Base-by-base conservation (phyloP, 1,140 invertebrate genomes). In the Drosophila arizonae region DNA sequence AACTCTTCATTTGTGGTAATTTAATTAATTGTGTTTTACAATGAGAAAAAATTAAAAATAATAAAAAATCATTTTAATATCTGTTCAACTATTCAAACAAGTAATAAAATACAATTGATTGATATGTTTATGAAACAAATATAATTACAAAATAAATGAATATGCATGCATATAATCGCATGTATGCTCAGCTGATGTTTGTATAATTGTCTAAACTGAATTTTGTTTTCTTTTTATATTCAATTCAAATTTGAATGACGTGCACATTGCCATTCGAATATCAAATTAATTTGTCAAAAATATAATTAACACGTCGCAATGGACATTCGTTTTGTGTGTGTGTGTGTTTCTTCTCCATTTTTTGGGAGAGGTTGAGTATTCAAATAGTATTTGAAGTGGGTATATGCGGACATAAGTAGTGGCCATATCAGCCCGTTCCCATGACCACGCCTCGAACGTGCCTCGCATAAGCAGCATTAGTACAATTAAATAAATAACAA, bases 281-380 rank as follows among this genome's bases (percentile, higher is more conserved):
- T 76, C 41, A 52, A 76, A 72, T 65, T 62, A 72, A 66, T 61
- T 72, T 76, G 50, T 76, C 56, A 66, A 66, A 65, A 72, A 72
- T 72, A 55, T 48, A 72, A 72, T 72, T 72, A 67, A 60, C 70
- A 72, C 70, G 63, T 72, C 55, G 39, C 46, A 55, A 67, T 17
- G 46, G 46, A 15, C 30, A 24, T 36, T 36, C 26, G 30, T 33
- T 33, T 33, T 33, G 33, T 33, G 17, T 17, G 17, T 17, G 17
- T 41, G 13, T 24, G 21, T 24, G 21, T 24, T 39, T 39, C 36
- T 39, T 39, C 36, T 39, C 13, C 36, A 39, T 13, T 39, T 36
- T 39, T 39, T 2, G 36, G 6, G 36, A 39, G 36, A 41, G 33
- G 6, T 43, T 24, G 33, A 30, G 56, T 60, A 60, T 43, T 30